Evolutionary conservation across 2,113 vertebrate genomes (phyloP).

Genomic region (Tenrec ecaudatus): DNA sequence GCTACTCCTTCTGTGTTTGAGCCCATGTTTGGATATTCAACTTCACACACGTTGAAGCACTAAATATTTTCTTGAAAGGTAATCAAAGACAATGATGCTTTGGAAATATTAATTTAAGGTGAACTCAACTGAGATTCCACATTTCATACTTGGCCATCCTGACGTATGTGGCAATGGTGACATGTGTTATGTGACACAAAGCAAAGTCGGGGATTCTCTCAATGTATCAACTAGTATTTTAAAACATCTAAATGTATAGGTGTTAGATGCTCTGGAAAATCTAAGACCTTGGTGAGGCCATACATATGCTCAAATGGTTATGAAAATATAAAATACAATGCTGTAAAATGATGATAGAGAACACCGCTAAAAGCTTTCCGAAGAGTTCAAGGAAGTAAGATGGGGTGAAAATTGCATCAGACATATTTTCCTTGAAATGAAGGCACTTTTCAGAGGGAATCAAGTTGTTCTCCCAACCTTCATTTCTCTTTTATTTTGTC

Average conservation of each 20-base stretch:
- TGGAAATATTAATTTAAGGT: conserved; percentile 20
- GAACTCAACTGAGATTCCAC: conserved; percentile 11
- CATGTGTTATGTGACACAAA: not conserved
- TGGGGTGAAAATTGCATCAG: not conserved
- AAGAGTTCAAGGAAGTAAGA: accelerated
- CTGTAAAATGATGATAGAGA: not conserved
- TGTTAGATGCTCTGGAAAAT: not conserved
- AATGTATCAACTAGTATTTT: not conserved
- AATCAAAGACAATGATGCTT: conserved; percentile 55
- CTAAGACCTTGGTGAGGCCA: not conserved
- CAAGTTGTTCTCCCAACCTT: not conserved
- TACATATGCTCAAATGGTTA: not conserved
- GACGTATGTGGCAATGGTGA: not conserved
- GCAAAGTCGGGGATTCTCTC: not conserved
- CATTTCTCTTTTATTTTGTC: not conserved
- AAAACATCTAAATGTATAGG: not conserved
- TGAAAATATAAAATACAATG: not conserved
- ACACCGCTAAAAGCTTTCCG: not conserved
- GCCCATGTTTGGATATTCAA: conserved; percentile 28
- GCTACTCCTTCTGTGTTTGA: not conserved
- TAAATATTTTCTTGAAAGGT: conserved; percentile 26
- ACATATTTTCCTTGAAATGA: not conserved
- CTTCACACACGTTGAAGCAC: conserved; percentile 26
- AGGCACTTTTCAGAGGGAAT: not conserved
- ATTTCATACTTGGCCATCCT: not conserved